Evolutionary conservation across 2,113 vertebrate genomes (phyloP).

Genomic region (Labrus mixtus): DNA sequence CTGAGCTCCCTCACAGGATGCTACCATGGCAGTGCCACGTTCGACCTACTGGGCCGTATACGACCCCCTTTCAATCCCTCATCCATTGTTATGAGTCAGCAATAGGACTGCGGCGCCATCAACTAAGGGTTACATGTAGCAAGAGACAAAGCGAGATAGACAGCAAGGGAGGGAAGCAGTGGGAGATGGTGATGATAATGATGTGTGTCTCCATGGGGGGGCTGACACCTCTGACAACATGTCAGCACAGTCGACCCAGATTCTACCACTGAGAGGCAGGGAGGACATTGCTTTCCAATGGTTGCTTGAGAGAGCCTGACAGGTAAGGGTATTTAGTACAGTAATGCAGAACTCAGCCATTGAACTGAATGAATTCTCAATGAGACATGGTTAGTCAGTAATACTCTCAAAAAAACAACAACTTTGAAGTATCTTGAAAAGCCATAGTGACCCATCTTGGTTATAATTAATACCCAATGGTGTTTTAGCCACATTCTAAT

Average conservation of each 20-base stretch:
- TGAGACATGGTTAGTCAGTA: too few relatives aligned
- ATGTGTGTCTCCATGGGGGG: constrained; percentile 57
- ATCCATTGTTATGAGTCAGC: constrained; percentile 59
- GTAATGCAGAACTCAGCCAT: not conserved
- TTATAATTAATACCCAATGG: too few relatives aligned
- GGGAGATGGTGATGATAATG: constrained; percentile 69
- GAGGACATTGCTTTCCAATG: constrained; percentile 32
- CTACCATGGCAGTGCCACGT: constrained; percentile 9
- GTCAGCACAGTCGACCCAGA: constrained; percentile 63
- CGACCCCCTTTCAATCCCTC: constrained; percentile 5
- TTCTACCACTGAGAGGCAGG: constrained; percentile 22
- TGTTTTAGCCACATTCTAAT: too few relatives aligned
- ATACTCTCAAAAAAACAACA: too few relatives aligned
- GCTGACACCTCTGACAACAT: constrained; percentile 69
- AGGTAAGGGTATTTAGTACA: constrained; percentile 17
- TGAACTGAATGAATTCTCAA: not conserved
- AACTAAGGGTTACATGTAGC: constrained; percentile 53
- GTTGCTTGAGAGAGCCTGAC: constrained; percentile 19
- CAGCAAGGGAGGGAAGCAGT: constrained; percentile 43
- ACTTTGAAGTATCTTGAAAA: too few relatives aligned
- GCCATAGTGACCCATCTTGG: too few relatives aligned
- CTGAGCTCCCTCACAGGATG: not conserved
- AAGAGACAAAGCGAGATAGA: constrained; percentile 57
- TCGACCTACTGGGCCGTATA: constrained; percentile 17
- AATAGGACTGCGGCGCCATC: constrained; percentile 52